Conservation (phyloP, 2,113 vertebrate genomes). For the Mustela lutreola region DNA sequence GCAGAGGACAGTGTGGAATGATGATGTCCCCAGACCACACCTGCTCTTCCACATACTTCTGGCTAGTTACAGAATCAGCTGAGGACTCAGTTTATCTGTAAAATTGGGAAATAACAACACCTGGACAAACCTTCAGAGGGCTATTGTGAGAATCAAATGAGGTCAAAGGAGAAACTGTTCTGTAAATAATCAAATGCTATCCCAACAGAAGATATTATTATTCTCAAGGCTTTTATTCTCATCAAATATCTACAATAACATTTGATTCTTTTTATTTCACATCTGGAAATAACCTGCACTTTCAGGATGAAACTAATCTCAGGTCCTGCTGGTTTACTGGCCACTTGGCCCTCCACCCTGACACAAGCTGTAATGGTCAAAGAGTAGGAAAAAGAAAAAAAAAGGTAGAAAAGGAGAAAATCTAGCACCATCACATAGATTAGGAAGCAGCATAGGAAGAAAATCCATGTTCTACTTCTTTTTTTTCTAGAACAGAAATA, state of each 20-base stretch:
- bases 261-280: constrained; percentile 14
- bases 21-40: neutral
- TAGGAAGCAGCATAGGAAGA: neutral
- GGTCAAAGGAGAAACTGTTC: neutral
- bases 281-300: constrained; percentile 39
- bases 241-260: neutral
- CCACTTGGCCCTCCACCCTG: neutral
- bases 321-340: neutral
- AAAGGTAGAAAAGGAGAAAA: neutral
- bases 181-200: constrained; percentile 17
- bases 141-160: constrained; percentile 25
- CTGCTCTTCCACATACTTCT: neutral
- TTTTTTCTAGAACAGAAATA: constrained; percentile 5
- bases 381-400: neutral
- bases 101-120: neutral
- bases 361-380: neutral
- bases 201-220: neutral
- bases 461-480: neutral
- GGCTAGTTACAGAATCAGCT: neutral
- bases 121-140: neutral
- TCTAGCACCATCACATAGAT: neutral
- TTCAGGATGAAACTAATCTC: constrained; percentile 4
- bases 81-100: neutral
- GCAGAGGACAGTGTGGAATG: neutral
- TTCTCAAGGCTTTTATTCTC: constrained; percentile 45